phyloP scores from a whole-genome alignment of 1,140 invertebrate genomes.

The Mycetomoellerius zeteki region DNA sequence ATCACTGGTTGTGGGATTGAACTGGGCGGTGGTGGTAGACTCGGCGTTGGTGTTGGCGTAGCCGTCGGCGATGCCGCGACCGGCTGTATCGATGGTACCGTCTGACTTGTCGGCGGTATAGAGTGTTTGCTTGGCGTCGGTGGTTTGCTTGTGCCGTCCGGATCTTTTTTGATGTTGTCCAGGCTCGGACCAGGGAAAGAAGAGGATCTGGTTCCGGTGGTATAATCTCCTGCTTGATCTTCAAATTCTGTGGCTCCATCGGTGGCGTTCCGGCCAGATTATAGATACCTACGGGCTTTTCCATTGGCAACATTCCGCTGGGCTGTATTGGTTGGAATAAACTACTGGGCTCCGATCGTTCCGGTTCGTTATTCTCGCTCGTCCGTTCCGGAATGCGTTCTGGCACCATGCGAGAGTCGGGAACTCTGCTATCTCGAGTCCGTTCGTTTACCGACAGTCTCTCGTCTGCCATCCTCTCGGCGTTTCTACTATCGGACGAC shows the following conservation, averaged over 20 bases:
- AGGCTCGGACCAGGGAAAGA: slow-evolving; percentile 88
- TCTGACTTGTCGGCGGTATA: slow-evolving; percentile 74
- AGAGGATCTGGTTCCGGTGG: slow-evolving; percentile 90
- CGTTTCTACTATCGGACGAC: slow-evolving; percentile 79
- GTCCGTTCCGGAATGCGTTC: slow-evolving; percentile 70
- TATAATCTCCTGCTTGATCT: slow-evolving; percentile 92
- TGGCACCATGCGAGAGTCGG: slow-evolving; percentile 36
- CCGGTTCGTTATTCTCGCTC: slow-evolving; percentile 74
- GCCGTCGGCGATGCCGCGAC: slow-evolving; percentile 82
- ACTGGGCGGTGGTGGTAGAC: slow-evolving; percentile 89
- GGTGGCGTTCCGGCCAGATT: slow-evolving; percentile 87
- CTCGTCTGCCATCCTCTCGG: slow-evolving; percentile 80
- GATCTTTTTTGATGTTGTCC: slow-evolving; percentile 93
- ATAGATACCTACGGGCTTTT: slow-evolving; percentile 79
- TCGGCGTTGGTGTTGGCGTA: slow-evolving; percentile 87
- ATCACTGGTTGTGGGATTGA: slow-evolving; percentile 91
- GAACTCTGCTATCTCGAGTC: slow-evolving; percentile 67
- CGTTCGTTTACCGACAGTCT: slow-evolving; percentile 71
- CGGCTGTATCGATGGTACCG: slow-evolving; percentile 82
- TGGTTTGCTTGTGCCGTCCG: slow-evolving; percentile 87
- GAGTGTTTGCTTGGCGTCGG: slow-evolving; percentile 84
- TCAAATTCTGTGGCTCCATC: slow-evolving; percentile 91
- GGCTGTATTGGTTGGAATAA: slow-evolving; percentile 87
- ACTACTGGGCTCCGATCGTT: slow-evolving; percentile 80
- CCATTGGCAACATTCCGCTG: slow-evolving; percentile 80